These are phyloP conservation scores for Stomatorhinus walkeri DNA, from an alignment of 2,797 vertebrate species.

Conservation along the genomic window DNA sequence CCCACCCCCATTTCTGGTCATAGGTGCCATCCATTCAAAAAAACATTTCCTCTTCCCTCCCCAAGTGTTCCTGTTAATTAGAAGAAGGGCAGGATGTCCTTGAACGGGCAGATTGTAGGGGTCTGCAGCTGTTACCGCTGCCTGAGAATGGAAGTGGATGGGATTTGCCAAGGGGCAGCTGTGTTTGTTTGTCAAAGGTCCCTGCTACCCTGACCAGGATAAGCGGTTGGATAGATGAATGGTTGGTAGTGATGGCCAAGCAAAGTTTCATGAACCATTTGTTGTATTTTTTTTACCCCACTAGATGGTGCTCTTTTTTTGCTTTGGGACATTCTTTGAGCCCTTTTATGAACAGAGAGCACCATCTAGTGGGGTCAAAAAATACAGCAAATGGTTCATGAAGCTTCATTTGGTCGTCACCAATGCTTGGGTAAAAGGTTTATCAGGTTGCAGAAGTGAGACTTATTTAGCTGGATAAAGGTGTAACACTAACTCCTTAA, in stretches of 20 bases:
- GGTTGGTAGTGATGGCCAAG: neutral
- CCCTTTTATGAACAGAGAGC: neutral
- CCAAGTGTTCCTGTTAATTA: neutral
- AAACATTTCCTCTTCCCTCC: neutral
- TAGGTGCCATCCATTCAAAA: neutral
- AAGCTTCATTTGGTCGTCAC: neutral
- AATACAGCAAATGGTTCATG: neutral
- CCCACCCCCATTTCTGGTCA: neutral
- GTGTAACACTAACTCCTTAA: neutral
- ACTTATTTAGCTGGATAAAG: neutral
- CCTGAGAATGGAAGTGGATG: neutral
- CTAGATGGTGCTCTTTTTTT: neutral
- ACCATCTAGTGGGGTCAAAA: neutral
- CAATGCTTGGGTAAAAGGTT: neutral
- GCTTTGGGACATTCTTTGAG: neutral
- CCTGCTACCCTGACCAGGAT: neutral
- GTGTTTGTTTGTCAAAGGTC: neutral
- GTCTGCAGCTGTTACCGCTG: neutral
- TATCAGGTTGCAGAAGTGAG: neutral
- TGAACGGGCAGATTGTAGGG: neutral
- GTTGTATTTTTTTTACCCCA: neutral
- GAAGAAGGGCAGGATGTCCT: neutral
- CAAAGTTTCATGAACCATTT: neutral
- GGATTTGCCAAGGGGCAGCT: neutral
- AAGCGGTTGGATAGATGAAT: neutral